A percentile compares a stretch with the other conserved stretches of the same genome.
Evolutionary conservation across 2,888 invertebrate species (phyloP).

Genomic region (Geophilus truncorum): DNA sequence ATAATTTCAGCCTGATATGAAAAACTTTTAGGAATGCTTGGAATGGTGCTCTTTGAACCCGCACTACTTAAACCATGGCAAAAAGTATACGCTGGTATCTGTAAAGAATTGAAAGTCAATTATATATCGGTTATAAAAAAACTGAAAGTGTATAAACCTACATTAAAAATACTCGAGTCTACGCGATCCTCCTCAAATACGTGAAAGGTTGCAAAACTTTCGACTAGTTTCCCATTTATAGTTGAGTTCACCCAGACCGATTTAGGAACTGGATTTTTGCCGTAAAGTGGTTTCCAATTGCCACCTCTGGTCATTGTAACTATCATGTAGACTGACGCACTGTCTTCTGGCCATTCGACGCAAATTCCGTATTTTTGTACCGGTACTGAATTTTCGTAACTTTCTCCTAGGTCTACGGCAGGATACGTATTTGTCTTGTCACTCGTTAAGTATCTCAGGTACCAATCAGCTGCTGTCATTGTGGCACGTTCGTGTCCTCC

Average conservation of each 20-base stretch:
- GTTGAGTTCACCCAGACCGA: not conserved
- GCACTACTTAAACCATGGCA: not conserved
- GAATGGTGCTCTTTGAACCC: not conserved
- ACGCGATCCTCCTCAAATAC: not conserved
- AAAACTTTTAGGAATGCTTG: not conserved
- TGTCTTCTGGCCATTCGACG: not conserved
- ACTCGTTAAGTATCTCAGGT: not conserved
- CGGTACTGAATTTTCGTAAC: not conserved
- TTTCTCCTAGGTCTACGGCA: not conserved
- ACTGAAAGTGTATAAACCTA: not conserved
- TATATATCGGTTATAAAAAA: not conserved
- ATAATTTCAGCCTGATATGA: conserved; percentile 23
- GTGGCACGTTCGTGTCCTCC: not conserved
- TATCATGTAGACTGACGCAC: not conserved
- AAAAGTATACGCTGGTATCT: not conserved
- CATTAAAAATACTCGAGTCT: not conserved
- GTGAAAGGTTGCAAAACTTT: not conserved
- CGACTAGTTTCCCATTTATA: not conserved
- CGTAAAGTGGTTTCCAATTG: not conserved
- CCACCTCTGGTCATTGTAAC: not conserved
- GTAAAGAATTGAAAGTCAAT: not conserved
- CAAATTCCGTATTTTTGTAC: not conserved
- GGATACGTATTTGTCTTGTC: too few relatives aligned
- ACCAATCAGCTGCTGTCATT: not conserved
- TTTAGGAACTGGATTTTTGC: not conserved